phyloP scores from a whole-genome alignment of 64 coral and sea anemone species.

The Porites lutea region DNA sequence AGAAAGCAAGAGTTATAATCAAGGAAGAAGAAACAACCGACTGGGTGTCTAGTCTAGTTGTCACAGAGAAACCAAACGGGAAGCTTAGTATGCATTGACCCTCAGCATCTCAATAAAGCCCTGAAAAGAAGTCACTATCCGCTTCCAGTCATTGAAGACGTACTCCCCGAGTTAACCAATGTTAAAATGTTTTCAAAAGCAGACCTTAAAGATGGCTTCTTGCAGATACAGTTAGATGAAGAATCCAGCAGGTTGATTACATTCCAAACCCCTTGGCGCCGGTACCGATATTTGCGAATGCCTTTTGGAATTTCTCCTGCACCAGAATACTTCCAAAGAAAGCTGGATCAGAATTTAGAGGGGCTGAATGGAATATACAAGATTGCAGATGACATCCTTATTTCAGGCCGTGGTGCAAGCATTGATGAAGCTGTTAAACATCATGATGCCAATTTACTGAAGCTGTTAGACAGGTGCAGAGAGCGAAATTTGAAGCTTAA shows the following conservation, averaged over 20 bases:
- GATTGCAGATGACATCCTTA: conserved; percentile 11
- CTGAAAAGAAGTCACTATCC: neutral
- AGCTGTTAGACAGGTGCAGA: neutral
- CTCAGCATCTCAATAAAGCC: neutral
- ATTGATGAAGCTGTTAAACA: neutral
- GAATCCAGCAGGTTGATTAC: neutral
- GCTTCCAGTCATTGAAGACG: neutral
- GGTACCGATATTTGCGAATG: neutral
- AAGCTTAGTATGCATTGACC: neutral
- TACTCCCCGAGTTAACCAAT: neutral
- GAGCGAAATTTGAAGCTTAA: conserved; percentile 3
- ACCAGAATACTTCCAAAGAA: neutral
- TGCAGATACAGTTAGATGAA: too few relatives aligned
- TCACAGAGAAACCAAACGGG: neutral
- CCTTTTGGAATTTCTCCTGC: neutral
- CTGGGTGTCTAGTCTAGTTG: too few relatives aligned
- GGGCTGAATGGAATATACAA: neutral
- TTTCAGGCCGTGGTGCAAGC: neutral
- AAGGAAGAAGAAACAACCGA: too few relatives aligned
- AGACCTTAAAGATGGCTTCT: too few relatives aligned
- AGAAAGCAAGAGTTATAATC: too few relatives aligned
- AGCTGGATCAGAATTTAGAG: neutral
- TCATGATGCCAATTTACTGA: neutral
- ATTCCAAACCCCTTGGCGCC: neutral
- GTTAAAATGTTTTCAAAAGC: neutral